Evolutionary conservation across 2,888 invertebrate genomes (phyloP).

Genomic region (Xestobium rufovillosum): DNA sequence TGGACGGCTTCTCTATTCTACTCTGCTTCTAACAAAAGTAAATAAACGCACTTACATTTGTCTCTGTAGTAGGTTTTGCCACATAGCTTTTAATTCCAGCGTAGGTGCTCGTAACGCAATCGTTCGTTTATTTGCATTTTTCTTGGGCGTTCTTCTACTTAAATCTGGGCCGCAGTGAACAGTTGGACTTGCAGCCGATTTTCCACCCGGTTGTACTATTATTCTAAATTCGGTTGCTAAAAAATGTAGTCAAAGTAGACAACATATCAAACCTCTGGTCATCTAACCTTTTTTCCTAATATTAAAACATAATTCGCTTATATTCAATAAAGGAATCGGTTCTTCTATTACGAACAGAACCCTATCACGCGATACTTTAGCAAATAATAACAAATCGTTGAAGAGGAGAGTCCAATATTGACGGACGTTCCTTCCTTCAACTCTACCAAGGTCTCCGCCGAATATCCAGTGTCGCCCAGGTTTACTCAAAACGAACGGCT

Average conservation of each 20-base stretch:
- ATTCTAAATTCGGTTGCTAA: constrained; percentile 79
- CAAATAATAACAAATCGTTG: constrained; percentile 76
- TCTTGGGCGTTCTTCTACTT: constrained; percentile 52
- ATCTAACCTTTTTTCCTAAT: constrained; percentile 71
- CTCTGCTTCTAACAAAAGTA: too few species aligned
- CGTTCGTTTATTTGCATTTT: constrained; percentile 58
- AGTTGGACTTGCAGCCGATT: constrained; percentile 61
- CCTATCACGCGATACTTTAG: constrained; percentile 77
- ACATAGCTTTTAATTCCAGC: constrained; percentile 78
- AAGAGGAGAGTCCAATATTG: constrained; percentile 83
- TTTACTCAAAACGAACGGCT: constrained; percentile 76
- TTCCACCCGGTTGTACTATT: constrained; percentile 58
- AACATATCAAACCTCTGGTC: background rate
- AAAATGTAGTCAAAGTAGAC: constrained; percentile 20
- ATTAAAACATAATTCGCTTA: constrained; percentile 78
- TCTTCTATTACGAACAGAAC: constrained; percentile 85
- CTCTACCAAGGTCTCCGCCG: constrained; percentile 74
- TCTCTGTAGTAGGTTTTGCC: constrained; percentile 80
- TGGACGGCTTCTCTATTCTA: too few species aligned
- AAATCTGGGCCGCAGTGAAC: constrained; percentile 66
- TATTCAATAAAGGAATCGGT: constrained; percentile 67
- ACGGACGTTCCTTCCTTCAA: constrained; percentile 73
- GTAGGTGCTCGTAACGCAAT: constrained; percentile 73
- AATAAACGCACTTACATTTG: constrained; percentile 84
- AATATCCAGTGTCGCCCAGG: constrained; percentile 86